Percentiles rank a stretch among this genome's conserved stretches.
Evolutionary conservation across 2,797 vertebrate species (phyloP).

Genomic region (Scolopax bukidnonensis): DNA sequence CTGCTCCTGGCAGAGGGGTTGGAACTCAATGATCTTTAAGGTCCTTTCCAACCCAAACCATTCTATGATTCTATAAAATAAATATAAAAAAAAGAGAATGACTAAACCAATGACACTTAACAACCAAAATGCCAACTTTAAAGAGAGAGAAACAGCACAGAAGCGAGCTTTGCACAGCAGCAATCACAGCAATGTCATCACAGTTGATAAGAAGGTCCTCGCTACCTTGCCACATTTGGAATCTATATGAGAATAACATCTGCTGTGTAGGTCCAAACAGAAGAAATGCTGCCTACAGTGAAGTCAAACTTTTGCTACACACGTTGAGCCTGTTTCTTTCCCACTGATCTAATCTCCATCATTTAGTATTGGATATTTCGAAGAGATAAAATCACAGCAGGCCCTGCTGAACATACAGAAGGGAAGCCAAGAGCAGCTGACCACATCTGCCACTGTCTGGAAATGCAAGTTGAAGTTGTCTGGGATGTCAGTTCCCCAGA

Average conservation of each 20-base stretch:
- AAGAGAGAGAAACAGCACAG: background rate
- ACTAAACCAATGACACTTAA: background rate
- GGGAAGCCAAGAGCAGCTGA: background rate
- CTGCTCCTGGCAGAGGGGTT: too few species aligned
- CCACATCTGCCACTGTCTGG: background rate
- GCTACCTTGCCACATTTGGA: background rate
- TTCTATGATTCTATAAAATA: too few species aligned
- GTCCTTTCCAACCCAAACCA: too few species aligned
- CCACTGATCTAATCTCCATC: background rate
- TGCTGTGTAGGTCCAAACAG: background rate
- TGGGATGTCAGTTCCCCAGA: background rate
- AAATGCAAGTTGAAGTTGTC: background rate
- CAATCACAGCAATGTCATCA: background rate
- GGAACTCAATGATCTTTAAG: too few species aligned
- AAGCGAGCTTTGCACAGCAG: background rate
- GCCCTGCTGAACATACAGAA: background rate
- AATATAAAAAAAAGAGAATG: background rate
- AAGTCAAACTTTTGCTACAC: background rate
- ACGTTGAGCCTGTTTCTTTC: background rate
- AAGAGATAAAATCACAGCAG: rapidly evolving
- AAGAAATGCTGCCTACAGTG: rapidly evolving
- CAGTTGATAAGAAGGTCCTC: background rate
- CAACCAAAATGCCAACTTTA: background rate
- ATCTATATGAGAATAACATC: background rate
- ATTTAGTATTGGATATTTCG: background rate